Evolutionary conservation across 2,113 vertebrate genomes (phyloP), one percentile per base, ranked within the genome.

Genomic region (Lampris incognitus): DNA sequence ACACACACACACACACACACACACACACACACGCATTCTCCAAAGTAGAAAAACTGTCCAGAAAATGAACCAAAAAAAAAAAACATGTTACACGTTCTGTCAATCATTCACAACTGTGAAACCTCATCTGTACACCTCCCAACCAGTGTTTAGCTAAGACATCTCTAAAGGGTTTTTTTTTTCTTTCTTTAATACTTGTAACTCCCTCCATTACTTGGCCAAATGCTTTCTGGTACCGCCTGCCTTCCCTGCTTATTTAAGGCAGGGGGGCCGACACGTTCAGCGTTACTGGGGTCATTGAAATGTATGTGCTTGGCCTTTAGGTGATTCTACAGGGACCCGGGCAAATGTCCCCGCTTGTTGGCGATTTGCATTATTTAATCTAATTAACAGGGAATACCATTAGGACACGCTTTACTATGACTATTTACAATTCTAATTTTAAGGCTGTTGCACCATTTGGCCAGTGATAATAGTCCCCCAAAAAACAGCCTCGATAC

Each of bases 301-400:
- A 60, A 63, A 78, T 69, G 63, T 74, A 73, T 76, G 72, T 59
- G 62, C 74, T 72, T 89, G 91, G 75, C 88, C 87, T 88, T 91
- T 86, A 66, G 74, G 71, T 72, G 73, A 77, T 72, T 88, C 87
- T 54, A 54, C 42, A 36, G 84, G 87, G 85, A 82, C 64, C 4
- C 9, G 86, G 69, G 55, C 81, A 88, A 91, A 91, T 84, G 84
- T 86, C 79, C 75, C 58, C 39, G 60, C 70, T 86, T 75, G 78
- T 56, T 83, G 64, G 56, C 40, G 69, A 75, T 88, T 81, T 68
- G 72, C 71, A 73, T 79, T 69, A 61, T 73, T 71, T 81, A 68
- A 83, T 76, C 75, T 84, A 87, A 87, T 87, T 87, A 87, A 76
- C 77, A 54, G 38, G 38, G 74, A 66, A 52, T 63, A 61, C 51